Percentiles rank a stretch among this genome's conserved stretches.
These are phyloP conservation scores for Oncorhynchus keta DNA, from an alignment of 2,113 vertebrate genomes.

Conservation along the genomic window DNA sequence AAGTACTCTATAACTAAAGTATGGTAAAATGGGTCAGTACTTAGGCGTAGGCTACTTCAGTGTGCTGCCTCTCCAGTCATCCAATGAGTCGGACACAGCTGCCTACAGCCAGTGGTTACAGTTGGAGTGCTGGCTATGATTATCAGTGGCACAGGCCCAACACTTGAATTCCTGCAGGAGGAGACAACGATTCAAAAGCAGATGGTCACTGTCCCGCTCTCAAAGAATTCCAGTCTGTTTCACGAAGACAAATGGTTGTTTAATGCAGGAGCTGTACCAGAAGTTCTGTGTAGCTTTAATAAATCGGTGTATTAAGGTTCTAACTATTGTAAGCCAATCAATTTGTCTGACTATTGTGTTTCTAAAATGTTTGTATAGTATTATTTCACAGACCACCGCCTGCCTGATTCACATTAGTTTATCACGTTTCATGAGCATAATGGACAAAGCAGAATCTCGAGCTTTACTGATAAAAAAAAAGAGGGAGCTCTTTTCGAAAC, in stretches of 20 bases:
- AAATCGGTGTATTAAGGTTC: neutral
- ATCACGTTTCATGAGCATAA: no score
- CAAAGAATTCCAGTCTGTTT: constrained; percentile 19
- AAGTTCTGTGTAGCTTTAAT: neutral
- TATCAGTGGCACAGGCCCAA: constrained; percentile 43
- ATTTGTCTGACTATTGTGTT: no score
- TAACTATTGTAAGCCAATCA: no score
- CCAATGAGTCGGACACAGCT: no score
- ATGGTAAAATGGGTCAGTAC: neutral
- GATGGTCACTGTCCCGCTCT: constrained; percentile 2
- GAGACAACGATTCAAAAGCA: constrained; percentile 13
- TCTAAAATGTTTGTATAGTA: no score
- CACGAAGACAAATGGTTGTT: neutral
- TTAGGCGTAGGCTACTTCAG: no score
- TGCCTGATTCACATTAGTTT: no score
- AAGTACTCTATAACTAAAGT: neutral
- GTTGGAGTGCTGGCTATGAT: constrained; percentile 35
- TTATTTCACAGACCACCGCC: no score
- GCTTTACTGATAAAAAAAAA: no score
- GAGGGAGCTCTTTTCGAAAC: no score
- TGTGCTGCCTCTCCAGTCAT: constrained; percentile 1
- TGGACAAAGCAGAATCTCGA: no score
- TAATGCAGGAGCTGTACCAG: no score
- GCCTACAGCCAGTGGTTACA: constrained; percentile 14
- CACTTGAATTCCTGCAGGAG: constrained; percentile 48